Conservation (phyloP, 2,113 vertebrate species). For the Mesoclemmys tuberculata region DNA sequence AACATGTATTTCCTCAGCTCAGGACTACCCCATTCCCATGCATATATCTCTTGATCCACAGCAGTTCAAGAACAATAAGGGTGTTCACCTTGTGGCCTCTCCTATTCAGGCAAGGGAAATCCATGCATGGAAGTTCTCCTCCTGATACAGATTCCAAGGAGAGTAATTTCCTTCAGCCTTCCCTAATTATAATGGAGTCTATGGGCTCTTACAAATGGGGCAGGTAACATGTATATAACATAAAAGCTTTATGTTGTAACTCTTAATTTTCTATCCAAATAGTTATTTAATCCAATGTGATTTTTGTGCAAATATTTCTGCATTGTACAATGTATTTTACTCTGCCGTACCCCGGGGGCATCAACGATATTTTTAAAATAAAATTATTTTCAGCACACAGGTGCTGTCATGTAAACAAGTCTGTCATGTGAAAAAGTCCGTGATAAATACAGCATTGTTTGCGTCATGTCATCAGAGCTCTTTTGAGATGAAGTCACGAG, state of each 20-base stretch:
- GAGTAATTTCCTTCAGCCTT: not conserved
- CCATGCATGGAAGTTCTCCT: rapidly evolving
- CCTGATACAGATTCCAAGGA: not conserved
- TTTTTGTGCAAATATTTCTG: not conserved
- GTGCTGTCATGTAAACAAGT: constrained; percentile 4
- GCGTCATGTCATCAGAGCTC: not conserved
- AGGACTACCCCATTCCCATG: rapidly evolving
- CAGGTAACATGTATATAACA: not conserved
- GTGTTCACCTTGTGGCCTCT: not conserved
- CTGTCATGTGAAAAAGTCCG: constrained; percentile 12
- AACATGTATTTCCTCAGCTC: not conserved
- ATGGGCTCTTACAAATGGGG: not conserved
- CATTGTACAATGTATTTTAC: not conserved
- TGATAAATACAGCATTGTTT: not conserved
- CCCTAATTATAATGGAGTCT: not conserved
- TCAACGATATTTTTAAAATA: constrained; percentile 18
- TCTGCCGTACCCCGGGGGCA: not conserved
- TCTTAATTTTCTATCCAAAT: not conserved
- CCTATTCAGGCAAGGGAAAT: not conserved
- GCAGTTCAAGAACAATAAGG: not conserved
- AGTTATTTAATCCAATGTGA: not conserved
- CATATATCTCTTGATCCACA: not conserved
- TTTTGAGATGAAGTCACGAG: constrained; percentile 30
- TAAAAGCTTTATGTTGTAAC: not conserved
- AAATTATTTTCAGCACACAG: not conserved